Percentiles rank a stretch among this genome's conserved stretches.
Evolutionary conservation across 2,797 vertebrate species (phyloP).

Genomic region (Tokudaia tokunoshimensis): DNA sequence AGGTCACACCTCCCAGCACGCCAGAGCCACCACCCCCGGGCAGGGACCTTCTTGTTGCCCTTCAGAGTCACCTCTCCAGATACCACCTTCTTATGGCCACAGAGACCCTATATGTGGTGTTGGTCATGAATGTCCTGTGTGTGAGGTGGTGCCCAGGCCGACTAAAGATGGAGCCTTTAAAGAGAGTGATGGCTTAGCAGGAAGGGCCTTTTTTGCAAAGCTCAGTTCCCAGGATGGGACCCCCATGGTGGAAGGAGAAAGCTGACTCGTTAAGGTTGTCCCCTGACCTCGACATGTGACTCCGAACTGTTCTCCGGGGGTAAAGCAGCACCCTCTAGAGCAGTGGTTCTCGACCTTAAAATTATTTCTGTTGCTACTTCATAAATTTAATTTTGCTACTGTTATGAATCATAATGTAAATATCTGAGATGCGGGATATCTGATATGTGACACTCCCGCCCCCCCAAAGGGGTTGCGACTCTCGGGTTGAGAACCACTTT

Average conservation of each 20-base stretch:
- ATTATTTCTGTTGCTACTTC: neutral
- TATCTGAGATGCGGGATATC: neutral
- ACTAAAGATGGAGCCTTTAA: neutral
- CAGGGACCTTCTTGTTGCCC: neutral
- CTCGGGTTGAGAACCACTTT: neutral
- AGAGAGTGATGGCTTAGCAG: neutral
- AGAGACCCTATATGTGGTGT: neutral
- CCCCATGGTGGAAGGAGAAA: neutral
- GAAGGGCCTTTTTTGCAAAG: neutral
- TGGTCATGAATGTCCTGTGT: neutral
- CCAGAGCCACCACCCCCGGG: neutral
- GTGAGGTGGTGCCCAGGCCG: neutral
- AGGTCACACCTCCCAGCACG: neutral
- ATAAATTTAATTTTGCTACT: neutral
- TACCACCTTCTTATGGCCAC: neutral
- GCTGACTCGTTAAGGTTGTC: neutral
- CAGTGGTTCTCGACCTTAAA: neutral
- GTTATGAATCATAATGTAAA: neutral
- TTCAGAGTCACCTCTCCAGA: neutral
- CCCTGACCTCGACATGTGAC: neutral
- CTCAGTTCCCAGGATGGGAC: neutral
- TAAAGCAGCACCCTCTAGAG: neutral
- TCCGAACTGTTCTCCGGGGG: neutral
- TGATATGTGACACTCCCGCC: no score
- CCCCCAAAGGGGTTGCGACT: no score